These are phyloP conservation scores for Caranx ignobilis DNA, from an alignment of 2,113 vertebrate species.

Conservation along the genomic window DNA sequence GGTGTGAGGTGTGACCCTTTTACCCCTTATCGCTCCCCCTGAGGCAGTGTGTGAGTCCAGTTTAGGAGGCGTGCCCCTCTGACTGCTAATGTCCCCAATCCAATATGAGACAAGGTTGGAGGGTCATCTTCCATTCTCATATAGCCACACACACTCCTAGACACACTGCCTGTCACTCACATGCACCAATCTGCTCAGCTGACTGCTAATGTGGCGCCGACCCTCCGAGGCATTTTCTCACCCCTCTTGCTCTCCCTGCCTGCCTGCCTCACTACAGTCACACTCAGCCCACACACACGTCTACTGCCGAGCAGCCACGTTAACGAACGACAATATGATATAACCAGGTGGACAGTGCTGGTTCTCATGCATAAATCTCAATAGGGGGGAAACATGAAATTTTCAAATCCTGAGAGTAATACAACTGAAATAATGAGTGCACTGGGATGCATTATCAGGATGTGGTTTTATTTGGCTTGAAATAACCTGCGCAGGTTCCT, in stretches of 20 bases:
- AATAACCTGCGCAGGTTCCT: slow-evolving; percentile 46
- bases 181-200: slow-evolving; percentile 45
- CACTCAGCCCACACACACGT: slow-evolving; percentile 23
- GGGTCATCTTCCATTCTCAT: slow-evolving; percentile 66
- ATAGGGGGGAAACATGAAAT: slow-evolving; percentile 33
- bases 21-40: slow-evolving; percentile 52
- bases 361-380: slow-evolving; percentile 50
- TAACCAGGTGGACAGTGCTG: slow-evolving; percentile 46
- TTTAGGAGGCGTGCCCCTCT: slow-evolving; percentile 63
- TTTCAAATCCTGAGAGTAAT: slow-evolving; percentile 20
- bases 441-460: slow-evolving; percentile 50
- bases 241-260: slow-evolving; percentile 7
- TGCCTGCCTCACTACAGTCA: slow-evolving; percentile 10
- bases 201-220: slow-evolving; percentile 72
- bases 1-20: slow-evolving; percentile 61
- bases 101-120: slow-evolving; percentile 70
- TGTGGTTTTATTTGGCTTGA: slow-evolving; percentile 66
- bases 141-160: slow-evolving; percentile 26
- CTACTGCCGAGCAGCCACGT: not conserved
- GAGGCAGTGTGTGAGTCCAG: slow-evolving; percentile 58
- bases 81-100: slow-evolving; percentile 76
- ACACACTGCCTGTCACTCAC: slow-evolving; percentile 64
- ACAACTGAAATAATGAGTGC: slow-evolving; percentile 37
- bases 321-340: slow-evolving; percentile 32
- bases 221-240: slow-evolving; percentile 41